Conservation (phyloP, 2,888 invertebrate genomes). For the Drosophila paracracens region DNA sequence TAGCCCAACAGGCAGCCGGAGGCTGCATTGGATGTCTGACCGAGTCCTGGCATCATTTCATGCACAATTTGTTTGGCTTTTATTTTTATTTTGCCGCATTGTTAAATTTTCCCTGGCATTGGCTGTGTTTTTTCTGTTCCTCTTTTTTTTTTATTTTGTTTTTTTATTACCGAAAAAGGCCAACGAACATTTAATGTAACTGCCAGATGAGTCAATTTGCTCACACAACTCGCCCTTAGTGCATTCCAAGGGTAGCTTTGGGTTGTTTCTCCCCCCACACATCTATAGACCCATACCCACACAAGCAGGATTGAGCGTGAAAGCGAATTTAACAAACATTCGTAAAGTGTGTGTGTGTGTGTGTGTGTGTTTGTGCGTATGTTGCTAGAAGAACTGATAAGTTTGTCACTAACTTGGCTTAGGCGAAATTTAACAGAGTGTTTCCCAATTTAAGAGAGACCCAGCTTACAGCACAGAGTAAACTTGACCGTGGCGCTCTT, state of each 20-base stretch:
- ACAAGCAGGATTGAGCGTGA: not conserved
- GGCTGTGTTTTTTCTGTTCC: conserved; percentile 26
- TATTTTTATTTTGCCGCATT: conserved; percentile 78
- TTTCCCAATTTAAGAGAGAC: conserved; percentile 19
- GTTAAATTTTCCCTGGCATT: conserved; percentile 63
- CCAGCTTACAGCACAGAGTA: conserved; percentile 1
- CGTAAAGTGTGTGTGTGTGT: not conserved
- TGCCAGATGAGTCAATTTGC: conserved; percentile 62
- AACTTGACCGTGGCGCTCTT: conserved; percentile 11
- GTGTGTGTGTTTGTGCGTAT: not conserved
- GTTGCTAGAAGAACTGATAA: conserved; percentile 16
- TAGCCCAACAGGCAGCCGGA: conserved; percentile 15
- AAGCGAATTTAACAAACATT: conserved; percentile 10
- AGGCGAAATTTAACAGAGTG: conserved; percentile 10
- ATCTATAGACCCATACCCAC: not conserved
- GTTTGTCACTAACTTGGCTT: not conserved
- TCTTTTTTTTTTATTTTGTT: not conserved
- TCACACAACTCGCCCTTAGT: conserved; percentile 16
- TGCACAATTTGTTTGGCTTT: conserved; percentile 77
- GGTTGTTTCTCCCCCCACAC: conserved; percentile 13
- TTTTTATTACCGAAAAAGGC: conserved; percentile 39
- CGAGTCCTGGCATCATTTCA: conserved; percentile 58
- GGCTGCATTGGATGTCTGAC: conserved; percentile 36
- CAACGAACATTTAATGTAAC: conserved; percentile 66
- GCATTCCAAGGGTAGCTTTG: conserved; percentile 38